A percentile compares a stretch with the other conserved stretches of the same genome.
phyloP scores from a whole-genome alignment of 1,140 invertebrate genomes.

The Neotoxoptera formosana region DNA sequence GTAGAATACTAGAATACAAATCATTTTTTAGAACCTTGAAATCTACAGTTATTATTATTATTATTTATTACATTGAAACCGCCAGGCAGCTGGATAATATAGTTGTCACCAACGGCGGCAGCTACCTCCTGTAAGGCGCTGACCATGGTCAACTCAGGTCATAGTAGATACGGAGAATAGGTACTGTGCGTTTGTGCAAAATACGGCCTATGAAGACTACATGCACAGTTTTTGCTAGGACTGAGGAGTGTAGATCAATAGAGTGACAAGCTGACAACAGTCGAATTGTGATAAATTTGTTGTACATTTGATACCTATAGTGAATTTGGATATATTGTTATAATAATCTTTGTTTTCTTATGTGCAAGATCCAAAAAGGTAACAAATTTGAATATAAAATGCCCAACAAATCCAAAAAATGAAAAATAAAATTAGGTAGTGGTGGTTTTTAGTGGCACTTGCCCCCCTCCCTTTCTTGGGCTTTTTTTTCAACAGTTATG shows the following conservation, averaged over 20 bases:
- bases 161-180: no score
- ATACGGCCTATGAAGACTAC: neutral
- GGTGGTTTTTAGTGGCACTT: no score
- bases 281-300: no score
- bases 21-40: neutral
- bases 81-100: neutral
- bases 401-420: neutral
- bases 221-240: neutral
- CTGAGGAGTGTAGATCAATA: neutral
- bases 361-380: neutral
- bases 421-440: neutral
- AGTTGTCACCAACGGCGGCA: neutral
- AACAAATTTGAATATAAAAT: neutral
- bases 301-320: no score
- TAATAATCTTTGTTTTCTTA: no score
- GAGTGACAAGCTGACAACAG: no score
- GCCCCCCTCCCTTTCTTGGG: no score
- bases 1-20: neutral
- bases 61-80: neutral
- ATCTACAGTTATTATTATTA: neutral
- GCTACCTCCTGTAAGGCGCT: no score
- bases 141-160: fast-evolving
- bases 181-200: neutral
- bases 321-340: no score
- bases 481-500: no score